Evolutionary conservation across 1,140 invertebrate genomes (phyloP).

Genomic region (Lepidostoma basale): DNA sequence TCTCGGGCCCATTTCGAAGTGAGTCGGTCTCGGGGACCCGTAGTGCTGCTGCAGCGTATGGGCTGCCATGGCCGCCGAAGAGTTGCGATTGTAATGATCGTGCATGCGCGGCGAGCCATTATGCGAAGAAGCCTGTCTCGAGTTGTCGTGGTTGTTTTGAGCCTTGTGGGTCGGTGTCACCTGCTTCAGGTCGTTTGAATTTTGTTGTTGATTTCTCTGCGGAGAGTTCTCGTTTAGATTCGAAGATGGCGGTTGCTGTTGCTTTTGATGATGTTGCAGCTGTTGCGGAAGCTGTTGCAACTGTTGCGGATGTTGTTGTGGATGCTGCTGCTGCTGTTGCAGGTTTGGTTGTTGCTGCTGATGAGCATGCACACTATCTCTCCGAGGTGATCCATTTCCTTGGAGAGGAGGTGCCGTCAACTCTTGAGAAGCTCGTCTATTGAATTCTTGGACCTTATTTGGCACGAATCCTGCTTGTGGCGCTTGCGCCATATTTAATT

Average conservation of each 20-base stretch:
- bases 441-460: conserved; percentile 58
- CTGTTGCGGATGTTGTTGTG: conserved; percentile 26
- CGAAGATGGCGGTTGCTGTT: neutral
- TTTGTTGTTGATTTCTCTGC: conserved; percentile 24
- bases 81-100: conserved; percentile 36
- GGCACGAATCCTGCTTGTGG: conserved; percentile 57
- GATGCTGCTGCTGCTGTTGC: neutral
- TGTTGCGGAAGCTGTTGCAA: conserved; percentile 29
- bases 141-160: conserved; percentile 42
- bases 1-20: conserved; percentile 59
- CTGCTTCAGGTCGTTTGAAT: conserved; percentile 27
- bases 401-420: conserved; percentile 47
- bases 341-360: conserved; percentile 25
- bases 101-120: conserved; percentile 38
- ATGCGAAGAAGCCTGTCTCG: conserved; percentile 35
- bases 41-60: conserved; percentile 42
- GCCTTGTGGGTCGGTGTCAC: conserved; percentile 26
- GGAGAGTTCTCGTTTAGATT: conserved; percentile 44
- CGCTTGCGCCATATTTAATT: conserved; percentile 53
- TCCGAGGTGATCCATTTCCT: conserved; percentile 33
- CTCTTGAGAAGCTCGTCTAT: conserved; percentile 53
- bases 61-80: conserved; percentile 25
- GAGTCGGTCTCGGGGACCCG: conserved; percentile 49
- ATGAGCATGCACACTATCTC: conserved; percentile 40
- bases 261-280: conserved; percentile 26